Conservation (phyloP, 1,140 invertebrate species). For the Papilio glaucus region DNA sequence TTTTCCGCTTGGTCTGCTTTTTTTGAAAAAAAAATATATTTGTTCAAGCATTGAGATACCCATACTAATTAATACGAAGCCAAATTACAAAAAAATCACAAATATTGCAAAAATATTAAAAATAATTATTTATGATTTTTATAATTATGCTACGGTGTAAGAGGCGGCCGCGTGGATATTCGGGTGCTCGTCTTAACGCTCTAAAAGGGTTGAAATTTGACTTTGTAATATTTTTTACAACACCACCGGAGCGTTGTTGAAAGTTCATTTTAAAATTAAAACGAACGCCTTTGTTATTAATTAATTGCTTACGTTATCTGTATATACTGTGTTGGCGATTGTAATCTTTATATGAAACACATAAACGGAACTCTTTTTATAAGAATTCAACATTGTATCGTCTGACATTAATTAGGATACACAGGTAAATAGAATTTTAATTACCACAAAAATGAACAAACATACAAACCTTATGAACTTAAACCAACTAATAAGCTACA, state of each 20-base stretch:
- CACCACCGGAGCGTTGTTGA: conserved; percentile 24
- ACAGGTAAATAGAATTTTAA: not conserved
- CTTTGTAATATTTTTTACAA: conserved; percentile 17
- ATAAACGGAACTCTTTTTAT: conserved; percentile 8
- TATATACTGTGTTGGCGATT: conserved; percentile 7
- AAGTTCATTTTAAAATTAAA: conserved; percentile 49
- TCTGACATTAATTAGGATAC: not conserved
- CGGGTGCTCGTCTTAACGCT: not conserved
- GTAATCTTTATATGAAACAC: not conserved
- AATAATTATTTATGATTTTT: no score
- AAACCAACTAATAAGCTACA: no score
- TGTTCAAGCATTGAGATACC: no score
- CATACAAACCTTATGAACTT: not conserved
- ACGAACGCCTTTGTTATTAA: conserved; percentile 33
- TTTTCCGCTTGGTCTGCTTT: no score
- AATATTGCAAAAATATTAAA: no score
- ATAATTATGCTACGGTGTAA: conserved; percentile 8
- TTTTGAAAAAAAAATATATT: no score
- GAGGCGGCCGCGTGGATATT: not conserved
- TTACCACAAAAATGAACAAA: not conserved
- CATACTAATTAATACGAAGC: no score
- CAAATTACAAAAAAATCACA: no score
- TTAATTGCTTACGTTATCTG: conserved; percentile 17
- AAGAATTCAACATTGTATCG: not conserved
- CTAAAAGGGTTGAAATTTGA: conserved; percentile 18